Evolutionary conservation across 1,140 invertebrate genomes (phyloP), one percentile per base, ranked within the genome.

Genomic region (Hypothenemus hampei): DNA sequence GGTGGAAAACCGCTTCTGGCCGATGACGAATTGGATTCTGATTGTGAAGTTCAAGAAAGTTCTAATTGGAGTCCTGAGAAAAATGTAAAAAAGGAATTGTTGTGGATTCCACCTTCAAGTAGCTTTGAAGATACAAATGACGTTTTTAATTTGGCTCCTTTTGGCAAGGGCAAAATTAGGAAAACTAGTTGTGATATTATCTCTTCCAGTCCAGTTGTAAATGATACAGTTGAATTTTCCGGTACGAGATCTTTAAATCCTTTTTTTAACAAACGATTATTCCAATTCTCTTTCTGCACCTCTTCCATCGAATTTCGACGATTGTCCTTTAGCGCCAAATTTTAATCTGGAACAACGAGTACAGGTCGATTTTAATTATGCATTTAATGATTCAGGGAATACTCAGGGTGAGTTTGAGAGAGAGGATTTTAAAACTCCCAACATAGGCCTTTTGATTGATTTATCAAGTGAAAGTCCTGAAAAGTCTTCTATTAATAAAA

Each of bases 21-120:
- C 21, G 87, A 92, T 60, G 87, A 91, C 68, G 87, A 90, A 65
- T 68, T 89, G 3, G 84, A 86, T 54, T 81, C 82, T 1, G 83
- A 84, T 22, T 75, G 72, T n/a, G 73, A 72, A 19, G 66, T 71
- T 3, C 70, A 67, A 57, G 53, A 60, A 16, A 60, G 60, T 47
- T 44, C 23, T 53, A 61, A 72, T 70, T 55, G 72, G 71, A 3
- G 48, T 58, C 5, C 71, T 60, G 68, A 73, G 65, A 63, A 59
- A 29, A 62, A 59, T 29, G 66, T 55, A 26, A 60, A 44, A 16
- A 60, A 60, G 24, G 40, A 55, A 10, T 46, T 58, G 41, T 56
- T 66, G 23, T 69, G 67, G 69, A 66, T 66, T 20, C 53, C 67
- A 26, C 66, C 67, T 3, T 64, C 65, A 19, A 67, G 57, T 33